phyloP scores from a whole-genome alignment of 1,140 invertebrate genomes.

The Augochlora pura region DNA sequence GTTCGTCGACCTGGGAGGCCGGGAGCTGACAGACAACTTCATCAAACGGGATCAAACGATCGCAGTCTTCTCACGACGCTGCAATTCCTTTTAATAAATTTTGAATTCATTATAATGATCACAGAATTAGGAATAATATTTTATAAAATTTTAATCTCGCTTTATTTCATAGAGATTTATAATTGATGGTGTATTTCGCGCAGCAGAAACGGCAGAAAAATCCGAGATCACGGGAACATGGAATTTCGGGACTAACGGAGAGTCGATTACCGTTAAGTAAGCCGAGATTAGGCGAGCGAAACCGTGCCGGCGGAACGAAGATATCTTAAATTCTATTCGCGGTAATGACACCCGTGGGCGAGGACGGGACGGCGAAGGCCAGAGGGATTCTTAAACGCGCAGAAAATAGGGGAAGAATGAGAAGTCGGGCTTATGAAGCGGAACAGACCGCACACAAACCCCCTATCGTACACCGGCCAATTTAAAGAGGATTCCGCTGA shows the following conservation, averaged over 20 bases:
- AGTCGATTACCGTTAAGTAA: not conserved
- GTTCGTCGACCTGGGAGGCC: too few relatives aligned
- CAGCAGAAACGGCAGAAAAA: too few relatives aligned
- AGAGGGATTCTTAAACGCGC: not conserved
- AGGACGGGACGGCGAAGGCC: too few relatives aligned
- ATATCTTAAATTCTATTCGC: not conserved
- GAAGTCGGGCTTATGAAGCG: conserved; percentile 17
- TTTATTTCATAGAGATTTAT: too few relatives aligned
- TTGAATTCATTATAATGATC: too few relatives aligned
- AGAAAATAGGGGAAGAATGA: not conserved
- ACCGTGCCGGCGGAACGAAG: not conserved
- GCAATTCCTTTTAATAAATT: too few relatives aligned
- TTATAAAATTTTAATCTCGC: too few relatives aligned
- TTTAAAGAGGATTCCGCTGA: conserved; percentile 32
- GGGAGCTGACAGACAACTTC: too few relatives aligned
- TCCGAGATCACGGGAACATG: not conserved
- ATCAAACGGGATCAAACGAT: too few relatives aligned
- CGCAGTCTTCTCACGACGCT: too few relatives aligned
- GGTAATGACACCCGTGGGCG: not conserved
- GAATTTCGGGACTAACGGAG: not conserved
- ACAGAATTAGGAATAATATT: too few relatives aligned
- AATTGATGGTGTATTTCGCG: too few relatives aligned
- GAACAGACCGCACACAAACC: conserved; percentile 1
- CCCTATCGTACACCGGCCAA: conserved; percentile 2
- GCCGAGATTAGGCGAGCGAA: not conserved